phyloP scores from a whole-genome alignment of 2,888 invertebrate species.

The Beris chalybata region DNA sequence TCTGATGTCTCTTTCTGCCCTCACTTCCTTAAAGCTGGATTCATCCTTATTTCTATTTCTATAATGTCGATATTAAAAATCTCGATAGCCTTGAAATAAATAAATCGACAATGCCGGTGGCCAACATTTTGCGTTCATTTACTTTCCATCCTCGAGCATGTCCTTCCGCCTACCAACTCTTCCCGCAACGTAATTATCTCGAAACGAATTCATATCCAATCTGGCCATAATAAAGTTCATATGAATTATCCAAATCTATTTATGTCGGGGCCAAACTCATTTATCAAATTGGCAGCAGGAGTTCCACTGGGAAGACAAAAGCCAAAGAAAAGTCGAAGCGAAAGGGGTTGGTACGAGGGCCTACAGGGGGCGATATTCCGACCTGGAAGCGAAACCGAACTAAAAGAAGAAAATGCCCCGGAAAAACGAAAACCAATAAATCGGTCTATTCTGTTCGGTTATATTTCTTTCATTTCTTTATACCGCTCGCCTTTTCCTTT shows the following conservation, averaged over 20 bases:
- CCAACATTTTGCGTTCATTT: constrained; percentile 14
- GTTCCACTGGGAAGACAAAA: constrained; percentile 24
- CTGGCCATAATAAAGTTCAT: constrained; percentile 29
- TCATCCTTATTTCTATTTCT: too few species aligned
- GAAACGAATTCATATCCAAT: constrained; percentile 29
- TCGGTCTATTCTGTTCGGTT: constrained; percentile 26
- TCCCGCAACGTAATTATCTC: constrained; percentile 18
- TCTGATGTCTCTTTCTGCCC: too few species aligned
- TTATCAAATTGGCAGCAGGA: constrained; percentile 31
- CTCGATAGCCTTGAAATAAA: too few species aligned
- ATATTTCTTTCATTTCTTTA: constrained; percentile 11
- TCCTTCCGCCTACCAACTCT: constrained; percentile 4
- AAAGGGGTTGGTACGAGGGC: not conserved
- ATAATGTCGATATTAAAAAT: too few species aligned
- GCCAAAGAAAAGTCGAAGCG: constrained; percentile 1
- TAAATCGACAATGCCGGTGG: not conserved
- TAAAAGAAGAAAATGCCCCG: constrained; percentile 8
- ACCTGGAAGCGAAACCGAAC: constrained; percentile 5
- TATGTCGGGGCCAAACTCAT: constrained; percentile 29
- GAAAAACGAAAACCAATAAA: constrained; percentile 35
- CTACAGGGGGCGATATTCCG: not conserved
- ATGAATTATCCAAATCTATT: constrained; percentile 33
- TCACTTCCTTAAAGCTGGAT: too few species aligned
- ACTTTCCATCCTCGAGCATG: constrained; percentile 2
- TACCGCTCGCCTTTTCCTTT: not conserved